Percentiles rank a stretch among this genome's conserved stretches.
Evolutionary conservation across 2,888 invertebrate genomes (phyloP).

Genomic region (Allacma fusca): DNA sequence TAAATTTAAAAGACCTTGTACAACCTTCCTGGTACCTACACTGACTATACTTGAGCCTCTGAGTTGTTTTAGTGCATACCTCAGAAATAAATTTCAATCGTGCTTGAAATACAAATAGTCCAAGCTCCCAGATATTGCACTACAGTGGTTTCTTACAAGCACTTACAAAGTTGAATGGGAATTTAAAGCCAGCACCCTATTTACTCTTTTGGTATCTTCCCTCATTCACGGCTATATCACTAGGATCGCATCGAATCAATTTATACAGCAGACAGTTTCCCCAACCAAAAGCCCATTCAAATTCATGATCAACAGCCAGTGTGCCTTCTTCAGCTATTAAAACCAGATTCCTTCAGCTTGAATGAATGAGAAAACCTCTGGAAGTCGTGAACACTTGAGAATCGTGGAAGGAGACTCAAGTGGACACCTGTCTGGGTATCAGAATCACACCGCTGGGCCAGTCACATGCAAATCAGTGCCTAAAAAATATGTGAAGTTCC

Average conservation of each 20-base stretch:
- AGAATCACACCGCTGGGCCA: not conserved
- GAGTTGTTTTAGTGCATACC: no score
- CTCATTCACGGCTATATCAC: not conserved
- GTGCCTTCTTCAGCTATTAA: not conserved
- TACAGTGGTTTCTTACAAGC: not conserved
- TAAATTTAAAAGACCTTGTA: not conserved
- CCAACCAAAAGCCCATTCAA: not conserved
- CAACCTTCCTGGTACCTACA: not conserved
- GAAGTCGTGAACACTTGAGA: slow-evolving; percentile 16
- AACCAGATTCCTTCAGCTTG: not conserved
- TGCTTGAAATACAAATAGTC: slow-evolving; percentile 1
- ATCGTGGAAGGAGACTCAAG: slow-evolving; percentile 8
- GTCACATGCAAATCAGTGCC: not conserved
- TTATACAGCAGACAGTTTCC: not conserved
- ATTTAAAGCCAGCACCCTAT: not conserved
- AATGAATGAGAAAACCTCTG: slow-evolving; percentile 14
- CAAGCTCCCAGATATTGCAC: not conserved
- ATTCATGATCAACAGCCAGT: not conserved
- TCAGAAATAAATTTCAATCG: not conserved
- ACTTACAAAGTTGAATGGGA: no score
- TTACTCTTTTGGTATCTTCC: not conserved
- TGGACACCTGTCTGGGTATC: slow-evolving; percentile 29
- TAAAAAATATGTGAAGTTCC: not conserved
- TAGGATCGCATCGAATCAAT: not conserved
- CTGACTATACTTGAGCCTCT: not conserved